Conservation (phyloP, 2,797 vertebrate genomes). For the Poeciliopsis turneri region DNA sequence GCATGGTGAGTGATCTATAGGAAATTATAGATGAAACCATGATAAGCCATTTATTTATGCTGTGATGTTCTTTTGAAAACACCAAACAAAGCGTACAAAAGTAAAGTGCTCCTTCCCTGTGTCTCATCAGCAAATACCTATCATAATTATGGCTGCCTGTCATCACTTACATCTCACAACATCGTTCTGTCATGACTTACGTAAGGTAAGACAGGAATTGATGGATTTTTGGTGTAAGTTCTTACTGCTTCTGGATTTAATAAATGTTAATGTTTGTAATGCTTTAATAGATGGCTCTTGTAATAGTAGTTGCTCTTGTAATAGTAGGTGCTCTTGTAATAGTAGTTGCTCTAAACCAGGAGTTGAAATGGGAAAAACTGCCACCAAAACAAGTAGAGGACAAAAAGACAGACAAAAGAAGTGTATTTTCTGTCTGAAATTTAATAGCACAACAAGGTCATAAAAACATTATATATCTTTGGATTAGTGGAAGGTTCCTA, state of each 20-base stretch:
- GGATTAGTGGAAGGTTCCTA: neutral
- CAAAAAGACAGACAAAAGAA: neutral
- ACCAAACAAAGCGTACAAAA: neutral
- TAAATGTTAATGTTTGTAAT: neutral
- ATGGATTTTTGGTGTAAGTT: neutral
- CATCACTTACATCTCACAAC: rapidly evolving
- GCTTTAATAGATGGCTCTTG: neutral
- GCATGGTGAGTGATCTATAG: conserved; percentile 9
- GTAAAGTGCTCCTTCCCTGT: neutral
- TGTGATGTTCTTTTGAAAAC: neutral
- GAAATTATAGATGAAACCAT: neutral
- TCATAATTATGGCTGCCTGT: neutral
- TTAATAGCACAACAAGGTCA: neutral
- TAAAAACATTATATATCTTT: neutral
- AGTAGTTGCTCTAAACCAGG: neutral
- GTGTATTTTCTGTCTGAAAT: neutral
- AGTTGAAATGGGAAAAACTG: neutral
- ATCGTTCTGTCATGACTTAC: rapidly evolving
- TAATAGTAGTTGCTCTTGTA: neutral
- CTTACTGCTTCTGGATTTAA: neutral
- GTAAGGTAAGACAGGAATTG: conserved; percentile 29
- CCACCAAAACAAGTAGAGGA: neutral
- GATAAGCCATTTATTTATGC: neutral
- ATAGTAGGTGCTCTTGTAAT: neutral
- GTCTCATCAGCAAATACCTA: conserved; percentile 9